Base-by-base conservation (phyloP, 2,888 invertebrate species). In the Chorisops tibialis region DNA sequence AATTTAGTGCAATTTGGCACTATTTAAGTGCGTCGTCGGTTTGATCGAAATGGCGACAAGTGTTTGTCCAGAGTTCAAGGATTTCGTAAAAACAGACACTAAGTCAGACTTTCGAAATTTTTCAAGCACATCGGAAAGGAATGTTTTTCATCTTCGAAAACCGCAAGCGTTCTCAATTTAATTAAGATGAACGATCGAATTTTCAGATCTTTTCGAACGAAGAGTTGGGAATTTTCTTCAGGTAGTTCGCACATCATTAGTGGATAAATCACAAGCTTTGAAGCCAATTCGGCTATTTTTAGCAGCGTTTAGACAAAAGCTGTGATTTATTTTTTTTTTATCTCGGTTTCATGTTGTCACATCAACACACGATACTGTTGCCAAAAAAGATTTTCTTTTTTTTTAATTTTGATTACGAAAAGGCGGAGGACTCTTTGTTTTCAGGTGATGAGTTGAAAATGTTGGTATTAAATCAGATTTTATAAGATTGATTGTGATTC, bases 321-420 rank as follows among this genome's bases (percentile, higher is more conserved):
- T n/a, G n/a, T n/a, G n/a, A n/a, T n/a, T n/a, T n/a, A 22, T 18
- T 39, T 22, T 41, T 2, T 14, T 18, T 51, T 37, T 37, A 37
- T 54, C 41, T 39, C 54, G 54, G n/a, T n/a, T n/a, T n/a, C n/a
- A 54, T 54, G 54, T 54, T 54, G 54, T 54, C 54, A 54, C 54
- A 54, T 54, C 54, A 54, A 54, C 54, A 24, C 54, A 3, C 16
- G 9, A 14, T 18, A 35, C 16, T 35, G 30, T 37, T 35, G 4
- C 12, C 35, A 30, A 24, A 49, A 5, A 7, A 22, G 30, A 50
- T 14, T 14, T 50, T 52, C 19, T 39, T 52, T 16, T 18, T 39
- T 38, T 22, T 9, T 21, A n/a, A n/a, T n/a, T n/a, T 52, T 52
- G 38, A 52, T 21, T n/a, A 52, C 21, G 39, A 39, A 24, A 19